Evolutionary conservation across 53 echinoderm and acorn worm genomes (phyloP), one percentile per base, ranked within the genome.

Genomic region (Echinarachnius parma): DNA sequence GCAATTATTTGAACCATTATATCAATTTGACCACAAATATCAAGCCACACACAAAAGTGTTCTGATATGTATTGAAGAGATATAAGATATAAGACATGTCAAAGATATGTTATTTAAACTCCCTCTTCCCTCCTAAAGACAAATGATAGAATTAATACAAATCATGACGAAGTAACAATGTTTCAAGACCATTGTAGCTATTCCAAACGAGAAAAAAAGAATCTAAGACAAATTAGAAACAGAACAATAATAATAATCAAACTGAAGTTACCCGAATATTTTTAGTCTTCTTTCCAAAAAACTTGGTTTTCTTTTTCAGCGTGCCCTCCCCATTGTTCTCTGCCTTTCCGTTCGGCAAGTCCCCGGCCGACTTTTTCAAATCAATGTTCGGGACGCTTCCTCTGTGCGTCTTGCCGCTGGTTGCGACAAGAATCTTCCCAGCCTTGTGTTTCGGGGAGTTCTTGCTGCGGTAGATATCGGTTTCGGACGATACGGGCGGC

Each of bases 381-480:
- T 62, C 13, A 9, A 69, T 61, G 48, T 77, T 69, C 7, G 69
- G 68, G 35, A 67, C 30, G 2, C 35, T 53, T 14, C 52, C 67
- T 13, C 45, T 34, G 28, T 74, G 55, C 7, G 30, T 53, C 34
- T 66, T 82, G 47, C 18, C 56, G 3, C 13, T 14, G 1, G 21
- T 26, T 1, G 46, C 23, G 28, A 49, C 16, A 1, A 45, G 23
- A 32, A 59, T 59, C 1, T 35, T 28, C 16, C 65, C 76, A 14
- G 31, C 48, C 53, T 66, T 62, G 46, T 76, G 82, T 9, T 65
- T 65, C 16, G 82, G 76, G 19, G 76, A 76, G 47, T 5, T 27
- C 19, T 69, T 69, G 20, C 30, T 29, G 2, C 29, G 31, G 44
- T 72, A 70, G 28, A 60, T 60, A 32, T 64, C 63, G 13, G 37